These are phyloP conservation scores for Coregonus ussuriensis DNA, from an alignment of 2,797 vertebrate genomes.

Conservation along the genomic window DNA sequence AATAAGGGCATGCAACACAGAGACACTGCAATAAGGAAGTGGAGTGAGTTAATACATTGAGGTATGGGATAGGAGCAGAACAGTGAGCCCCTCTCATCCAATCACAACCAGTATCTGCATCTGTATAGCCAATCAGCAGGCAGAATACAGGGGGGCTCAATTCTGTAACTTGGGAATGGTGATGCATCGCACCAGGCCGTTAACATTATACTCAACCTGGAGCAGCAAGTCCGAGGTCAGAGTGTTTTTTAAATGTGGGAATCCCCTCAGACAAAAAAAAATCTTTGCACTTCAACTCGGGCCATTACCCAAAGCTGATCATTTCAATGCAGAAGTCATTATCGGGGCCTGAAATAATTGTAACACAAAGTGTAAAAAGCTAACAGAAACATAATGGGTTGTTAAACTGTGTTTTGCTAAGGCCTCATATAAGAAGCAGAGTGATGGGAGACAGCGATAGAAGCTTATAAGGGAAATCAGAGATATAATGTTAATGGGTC, in stretches of 20 bases:
- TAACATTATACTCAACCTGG: conserved; percentile 91
- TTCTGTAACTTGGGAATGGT: neutral
- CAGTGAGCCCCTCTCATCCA: conserved; percentile 24
- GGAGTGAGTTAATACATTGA: conserved; percentile 54
- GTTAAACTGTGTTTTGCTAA: neutral
- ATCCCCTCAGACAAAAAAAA: neutral
- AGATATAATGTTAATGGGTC: conserved; percentile 19
- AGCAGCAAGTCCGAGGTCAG: conserved; percentile 99
- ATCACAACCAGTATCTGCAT: conserved; percentile 19
- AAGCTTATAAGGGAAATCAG: conserved; percentile 17
- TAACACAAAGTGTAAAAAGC: neutral
- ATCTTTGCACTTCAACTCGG: neutral
- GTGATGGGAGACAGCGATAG: neutral
- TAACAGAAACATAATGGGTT: neutral
- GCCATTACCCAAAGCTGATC: neutral
- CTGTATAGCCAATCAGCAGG: conserved; percentile 1
- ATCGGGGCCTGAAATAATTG: neutral
- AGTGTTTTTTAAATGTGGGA: conserved; percentile 50
- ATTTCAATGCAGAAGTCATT: neutral
- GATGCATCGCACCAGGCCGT: neutral
- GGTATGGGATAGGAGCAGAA: conserved; percentile 16
- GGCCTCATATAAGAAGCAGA: neutral
- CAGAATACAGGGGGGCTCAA: conserved; percentile 1
- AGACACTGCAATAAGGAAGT: conserved; percentile 46
- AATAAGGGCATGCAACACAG: conserved; percentile 54